Evolutionary conservation across 2,113 vertebrate species (phyloP), one percentile per base, ranked within the genome.

Genomic region (Sylvia atricapilla): DNA sequence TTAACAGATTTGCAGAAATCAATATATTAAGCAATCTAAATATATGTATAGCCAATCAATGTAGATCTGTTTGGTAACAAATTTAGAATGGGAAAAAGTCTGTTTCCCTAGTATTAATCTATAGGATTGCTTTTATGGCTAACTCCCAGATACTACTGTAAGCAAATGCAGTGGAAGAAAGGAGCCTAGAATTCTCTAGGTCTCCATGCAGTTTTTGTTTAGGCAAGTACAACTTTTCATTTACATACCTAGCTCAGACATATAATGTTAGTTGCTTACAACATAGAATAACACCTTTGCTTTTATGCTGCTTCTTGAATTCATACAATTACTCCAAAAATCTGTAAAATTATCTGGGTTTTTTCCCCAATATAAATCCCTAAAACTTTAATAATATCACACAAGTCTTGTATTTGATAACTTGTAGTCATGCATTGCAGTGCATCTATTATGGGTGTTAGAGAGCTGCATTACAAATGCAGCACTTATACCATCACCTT

Each of bases 291-390:
- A 95, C 83, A 84, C 33, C 60, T 93, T 69, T 69, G 80, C 90
- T 95, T 90, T 92, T 92, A 74, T 76, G 37, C 53, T 91, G 43
- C 66, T 93, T 90, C 84, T 89, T 97, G 92, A 93, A 96, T 97
- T 95, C 89, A 95, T 93, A 89, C 93, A 96, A 95, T 93, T 95
- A 90, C 27, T 62, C 39, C 35, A 88, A 90, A 91, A 78, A 56
- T 21, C 58, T 81, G 17, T 37, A 50, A 79, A 82, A 52, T 58
- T n/a, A 72, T 82, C 55, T 59, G 19, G 6, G 5, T 44, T 63
- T 73, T 87, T 87, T 74, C 66, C 17, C 49, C 64, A 25, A 43
- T 59, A 73, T 52, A 93, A 94, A 81, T 74, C 39, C 30, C 13
- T 22, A 43, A 95, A 77, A 33, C 27, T 77, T 78, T 37, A 37